These are phyloP conservation scores for Heloderma charlesbogerti DNA, from an alignment of 2,113 vertebrate species.

Conservation along the genomic window DNA sequence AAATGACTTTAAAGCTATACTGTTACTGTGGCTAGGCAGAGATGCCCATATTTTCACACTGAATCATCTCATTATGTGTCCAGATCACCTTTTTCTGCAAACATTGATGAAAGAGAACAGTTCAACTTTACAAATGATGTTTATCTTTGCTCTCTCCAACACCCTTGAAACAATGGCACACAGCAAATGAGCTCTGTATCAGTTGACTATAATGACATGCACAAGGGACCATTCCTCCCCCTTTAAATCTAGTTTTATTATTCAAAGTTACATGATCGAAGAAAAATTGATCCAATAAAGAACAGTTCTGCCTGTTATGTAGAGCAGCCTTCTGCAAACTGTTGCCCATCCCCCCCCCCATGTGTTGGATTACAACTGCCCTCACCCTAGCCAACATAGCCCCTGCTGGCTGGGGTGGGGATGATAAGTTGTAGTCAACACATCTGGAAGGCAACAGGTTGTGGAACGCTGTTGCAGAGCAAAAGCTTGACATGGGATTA, in stretches of 20 bases:
- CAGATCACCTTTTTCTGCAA: neutral
- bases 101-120: neutral
- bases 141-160: neutral
- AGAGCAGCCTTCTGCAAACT: neutral
- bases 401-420: too few relatives aligned
- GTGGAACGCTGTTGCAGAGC: neutral
- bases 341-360: too few relatives aligned
- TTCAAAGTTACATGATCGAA: neutral
- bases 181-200: neutral
- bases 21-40: too few relatives aligned
- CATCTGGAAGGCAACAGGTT: too few relatives aligned
- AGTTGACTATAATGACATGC: fast-evolving
- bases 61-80: neutral
- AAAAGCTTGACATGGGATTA: neutral
- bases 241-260: neutral
- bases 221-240: neutral
- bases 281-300: neutral
- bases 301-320: neutral
- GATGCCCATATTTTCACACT: neutral
- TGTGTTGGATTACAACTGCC: too few relatives aligned
- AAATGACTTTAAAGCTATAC: neutral
- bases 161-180: neutral
- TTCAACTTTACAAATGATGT: neutral
- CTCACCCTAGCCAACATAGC: too few relatives aligned
- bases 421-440: too few relatives aligned